Base-by-base conservation (phyloP, 2,113 vertebrate genomes). In the Paracanthobrama guichenoti region DNA sequence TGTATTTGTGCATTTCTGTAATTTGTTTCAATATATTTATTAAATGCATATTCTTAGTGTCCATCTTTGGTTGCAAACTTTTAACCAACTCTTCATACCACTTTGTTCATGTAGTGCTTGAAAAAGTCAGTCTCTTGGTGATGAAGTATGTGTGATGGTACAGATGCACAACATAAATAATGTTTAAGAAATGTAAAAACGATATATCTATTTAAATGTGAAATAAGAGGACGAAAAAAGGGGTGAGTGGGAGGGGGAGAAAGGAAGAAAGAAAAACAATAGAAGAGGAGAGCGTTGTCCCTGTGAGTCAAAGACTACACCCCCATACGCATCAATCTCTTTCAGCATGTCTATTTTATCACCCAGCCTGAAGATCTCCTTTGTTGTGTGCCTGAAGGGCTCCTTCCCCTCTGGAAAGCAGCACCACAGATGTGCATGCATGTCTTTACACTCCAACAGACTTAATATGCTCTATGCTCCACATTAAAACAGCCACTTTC, bases 261-360 rank as follows among this genome's bases (percentile, higher is more conserved):
- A 6, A 6, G 28, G 46, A 35, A 71, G 48, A 57, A 71, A 55
- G 71, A 64, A 42, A 55, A 62, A 59, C n/a, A 85, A 60, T 39
- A 26, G 57, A 22, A 31, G 50, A 81, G 72, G 26, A 66, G 77
- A 84, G 44, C 11, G 0, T 57, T 84, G 69, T 85, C 76, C 85
- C 67, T 79, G 71, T 82, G 53, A 85, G 77, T 48, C 81, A 84
- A 87, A 74, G 48, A 55, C 71, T 55, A 60, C 64, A 3, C 73
- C 26, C 80, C 69, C 81, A 72, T 67, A 75, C 28, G 44, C 42
- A 87, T 87, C 81, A 85, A 85, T 87, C 64, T 84, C 76, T 85
- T 74, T 74, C 53, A 77, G 71, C 53, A 50, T 83, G 83, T 77
- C 83, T 85, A 46, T 85, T 87, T 87, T 86, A 85, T 87, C 86